Evolutionary conservation across 1,140 invertebrate genomes (phyloP), one percentile per base, ranked within the genome.

Genomic region (Drosophila insularis): DNA sequence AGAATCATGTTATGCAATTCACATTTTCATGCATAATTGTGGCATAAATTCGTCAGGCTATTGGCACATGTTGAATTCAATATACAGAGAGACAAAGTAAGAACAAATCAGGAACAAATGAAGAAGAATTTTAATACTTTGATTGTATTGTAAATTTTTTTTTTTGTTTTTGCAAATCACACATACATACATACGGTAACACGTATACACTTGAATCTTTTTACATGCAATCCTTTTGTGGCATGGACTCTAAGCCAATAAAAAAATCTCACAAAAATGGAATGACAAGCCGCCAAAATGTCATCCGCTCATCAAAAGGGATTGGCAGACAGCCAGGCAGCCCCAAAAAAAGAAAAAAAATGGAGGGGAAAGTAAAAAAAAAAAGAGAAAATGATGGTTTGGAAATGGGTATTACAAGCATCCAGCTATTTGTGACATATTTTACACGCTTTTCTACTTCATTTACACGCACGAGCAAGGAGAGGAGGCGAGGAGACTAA

Each of bases 401-500:
- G 21, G 54, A 67, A 73, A 61, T 75, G 65, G 63, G 63, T 77
- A 65, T 65, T 64, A 50, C 63, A 63, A 68, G 68, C 63, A 71
- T 69, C 63, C 71, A 80, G 82, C 82, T 79, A 74, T 89, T 87
- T 89, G 82, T 56, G 84, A 80, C 84, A 87, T 89, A 87, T 87
- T 86, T 87, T 87, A 77, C 72, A 80, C 84, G 82, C 82, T 71
- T 66, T 69, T 69, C 75, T 73, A 73, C 76, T 77, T 79, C 82
- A 78, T 76, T 86, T 87, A 87, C 82, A 82, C 72, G 79, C 84
- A 87, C 84, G 75, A 82, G 53, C 56, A 55, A 66, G 63, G 11
- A 11, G 3, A 35, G 35, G 11, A 77, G 71, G 31, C 21, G 19
- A 46, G 23, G 68, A 65, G 68, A 65, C 62, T 39, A 55, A 37